Evolutionary conservation across 2,888 invertebrate species (phyloP).

Genomic region (Patella caerulea): DNA sequence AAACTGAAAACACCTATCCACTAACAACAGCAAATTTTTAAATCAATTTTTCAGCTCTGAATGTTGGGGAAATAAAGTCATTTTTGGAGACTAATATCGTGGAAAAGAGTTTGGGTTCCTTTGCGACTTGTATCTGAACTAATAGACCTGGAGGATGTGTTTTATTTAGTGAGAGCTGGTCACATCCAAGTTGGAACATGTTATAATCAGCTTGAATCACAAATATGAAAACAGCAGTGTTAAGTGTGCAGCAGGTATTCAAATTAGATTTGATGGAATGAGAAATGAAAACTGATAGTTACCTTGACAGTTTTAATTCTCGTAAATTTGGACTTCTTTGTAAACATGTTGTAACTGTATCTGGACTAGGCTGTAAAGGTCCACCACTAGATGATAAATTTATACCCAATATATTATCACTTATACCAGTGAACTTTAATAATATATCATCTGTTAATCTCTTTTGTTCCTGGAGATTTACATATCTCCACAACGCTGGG

Average conservation of each 20-base stretch:
- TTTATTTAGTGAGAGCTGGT: too few relatives aligned
- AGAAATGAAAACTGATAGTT: slow-evolving; percentile 6
- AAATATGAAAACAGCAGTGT: not conserved
- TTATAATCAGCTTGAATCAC: not conserved
- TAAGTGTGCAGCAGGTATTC: not conserved
- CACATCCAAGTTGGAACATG: too few relatives aligned
- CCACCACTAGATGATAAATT: slow-evolving; percentile 48
- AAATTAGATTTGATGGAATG: too few relatives aligned
- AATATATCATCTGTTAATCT: slow-evolving; percentile 39
- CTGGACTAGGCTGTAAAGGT: slow-evolving; percentile 41
- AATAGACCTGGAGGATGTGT: too few relatives aligned
- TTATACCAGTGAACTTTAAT: slow-evolving; percentile 40
- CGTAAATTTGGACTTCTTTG: slow-evolving; percentile 43
- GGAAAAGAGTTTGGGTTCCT: too few relatives aligned
- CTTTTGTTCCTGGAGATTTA: slow-evolving; percentile 41
- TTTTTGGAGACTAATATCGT: too few relatives aligned
- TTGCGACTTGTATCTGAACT: too few relatives aligned
- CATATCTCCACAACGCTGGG: slow-evolving; percentile 45
- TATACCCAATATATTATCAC: slow-evolving; percentile 49
- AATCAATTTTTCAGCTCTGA: too few relatives aligned
- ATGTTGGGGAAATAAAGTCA: too few relatives aligned
- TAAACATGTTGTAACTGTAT: slow-evolving; percentile 42
- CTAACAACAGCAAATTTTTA: too few relatives aligned
- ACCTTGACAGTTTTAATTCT: slow-evolving; percentile 51
- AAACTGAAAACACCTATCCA: too few relatives aligned